These are phyloP conservation scores for Phengaris alcon DNA, from an alignment of 2,888 invertebrate genomes.

Conservation along the genomic window DNA sequence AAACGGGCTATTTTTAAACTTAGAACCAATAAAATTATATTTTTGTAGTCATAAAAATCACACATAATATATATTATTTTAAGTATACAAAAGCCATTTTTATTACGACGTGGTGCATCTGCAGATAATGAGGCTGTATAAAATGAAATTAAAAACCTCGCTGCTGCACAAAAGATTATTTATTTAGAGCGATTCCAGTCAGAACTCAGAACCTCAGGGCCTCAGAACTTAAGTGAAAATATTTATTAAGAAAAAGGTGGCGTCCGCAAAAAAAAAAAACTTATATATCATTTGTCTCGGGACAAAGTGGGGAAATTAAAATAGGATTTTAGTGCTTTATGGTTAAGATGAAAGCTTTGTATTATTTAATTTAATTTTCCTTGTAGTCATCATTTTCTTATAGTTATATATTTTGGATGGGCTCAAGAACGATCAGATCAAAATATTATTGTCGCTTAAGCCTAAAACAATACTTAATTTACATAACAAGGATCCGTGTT, in stretches of 20 bases:
- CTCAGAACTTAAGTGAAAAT: slow-evolving; percentile 18
- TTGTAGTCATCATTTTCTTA: no score
- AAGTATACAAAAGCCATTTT: background rate
- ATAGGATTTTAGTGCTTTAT: background rate
- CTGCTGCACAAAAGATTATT: slow-evolving; percentile 23
- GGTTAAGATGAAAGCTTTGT: no score
- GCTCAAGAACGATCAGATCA: no score
- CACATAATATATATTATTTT: no score
- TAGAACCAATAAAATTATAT: no score
- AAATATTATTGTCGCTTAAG: no score
- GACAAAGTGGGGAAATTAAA: background rate
- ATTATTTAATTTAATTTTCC: no score
- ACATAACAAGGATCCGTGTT: background rate
- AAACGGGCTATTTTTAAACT: no score
- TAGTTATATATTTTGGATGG: no score
- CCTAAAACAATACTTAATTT: no score
- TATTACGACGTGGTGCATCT: background rate
- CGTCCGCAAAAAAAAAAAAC: slow-evolving; percentile 14
- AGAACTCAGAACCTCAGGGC: slow-evolving; percentile 16
- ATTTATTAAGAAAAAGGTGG: slow-evolving; percentile 17
- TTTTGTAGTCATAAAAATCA: no score
- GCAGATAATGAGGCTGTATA: background rate
- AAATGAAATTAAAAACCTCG: background rate
- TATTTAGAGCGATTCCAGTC: slow-evolving; percentile 12
- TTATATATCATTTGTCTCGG: background rate